Conservation (phyloP, 2,888 invertebrate genomes). For the Dioctria linearis region DNA sequence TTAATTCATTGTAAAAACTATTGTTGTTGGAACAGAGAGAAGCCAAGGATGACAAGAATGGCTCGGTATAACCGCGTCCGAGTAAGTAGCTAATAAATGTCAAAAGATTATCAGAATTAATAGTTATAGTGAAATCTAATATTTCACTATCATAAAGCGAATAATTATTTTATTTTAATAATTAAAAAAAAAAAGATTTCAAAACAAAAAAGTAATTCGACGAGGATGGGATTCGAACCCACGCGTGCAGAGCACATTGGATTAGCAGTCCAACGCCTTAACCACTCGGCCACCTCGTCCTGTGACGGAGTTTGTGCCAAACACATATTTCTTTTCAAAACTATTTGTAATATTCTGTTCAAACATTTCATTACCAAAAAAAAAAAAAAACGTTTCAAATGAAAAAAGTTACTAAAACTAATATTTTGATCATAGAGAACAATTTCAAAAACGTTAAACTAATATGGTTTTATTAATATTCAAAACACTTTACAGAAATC, state of each 20-base stretch:
- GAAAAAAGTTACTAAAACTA: no score
- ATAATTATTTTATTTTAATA: no score
- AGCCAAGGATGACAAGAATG: no score
- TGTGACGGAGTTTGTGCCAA: background rate
- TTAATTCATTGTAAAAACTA: no score
- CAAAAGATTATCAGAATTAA: no score
- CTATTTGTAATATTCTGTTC: no score
- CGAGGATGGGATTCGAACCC: conserved; percentile 91
- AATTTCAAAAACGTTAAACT: conserved; percentile 16
- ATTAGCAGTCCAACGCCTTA: conserved; percentile 91
- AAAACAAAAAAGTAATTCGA: conserved; percentile 69
- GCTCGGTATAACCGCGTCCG: no score
- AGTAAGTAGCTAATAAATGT: no score
- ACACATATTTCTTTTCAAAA: no score
- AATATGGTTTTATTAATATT: conserved; percentile 23
- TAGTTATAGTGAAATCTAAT: no score
- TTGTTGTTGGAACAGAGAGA: no score
- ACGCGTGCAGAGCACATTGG: conserved; percentile 91
- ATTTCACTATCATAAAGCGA: no score
- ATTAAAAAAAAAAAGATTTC: background rate
- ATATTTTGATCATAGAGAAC: background rate
- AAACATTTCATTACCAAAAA: background rate
- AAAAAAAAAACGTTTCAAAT: background rate
- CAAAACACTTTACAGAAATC: conserved; percentile 31
- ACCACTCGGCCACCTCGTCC: conserved; percentile 90